A percentile compares a stretch with the other conserved stretches of the same genome.
Conservation (phyloP, 2,888 invertebrate genomes). For the Clusia tigrina region DNA sequence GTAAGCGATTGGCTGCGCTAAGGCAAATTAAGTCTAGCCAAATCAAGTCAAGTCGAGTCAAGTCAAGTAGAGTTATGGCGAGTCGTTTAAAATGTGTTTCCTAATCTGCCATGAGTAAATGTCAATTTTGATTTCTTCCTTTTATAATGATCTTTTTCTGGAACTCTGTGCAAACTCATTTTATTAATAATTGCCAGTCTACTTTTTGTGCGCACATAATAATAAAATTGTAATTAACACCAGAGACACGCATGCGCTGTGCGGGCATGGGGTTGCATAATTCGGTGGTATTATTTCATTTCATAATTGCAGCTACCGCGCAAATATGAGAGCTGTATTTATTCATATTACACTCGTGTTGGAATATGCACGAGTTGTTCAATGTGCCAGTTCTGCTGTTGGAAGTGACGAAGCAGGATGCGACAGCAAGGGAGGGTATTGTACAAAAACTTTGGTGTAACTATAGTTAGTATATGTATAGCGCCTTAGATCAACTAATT, state of each 20-base stretch:
- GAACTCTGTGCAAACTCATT: no score
- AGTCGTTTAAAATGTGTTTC: neutral
- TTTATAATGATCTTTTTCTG: neutral
- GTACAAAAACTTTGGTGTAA: no score
- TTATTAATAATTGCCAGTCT: neutral
- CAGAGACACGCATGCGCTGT: slow-evolving; percentile 5
- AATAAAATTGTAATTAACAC: slow-evolving; percentile 18
- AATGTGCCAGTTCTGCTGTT: no score
- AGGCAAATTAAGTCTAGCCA: no score
- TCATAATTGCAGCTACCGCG: no score
- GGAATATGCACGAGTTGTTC: neutral
- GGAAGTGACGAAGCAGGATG: no score
- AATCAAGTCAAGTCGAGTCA: no score
- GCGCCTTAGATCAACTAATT: neutral
- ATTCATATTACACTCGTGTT: neutral
- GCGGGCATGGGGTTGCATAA: neutral
- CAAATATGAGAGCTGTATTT: neutral
- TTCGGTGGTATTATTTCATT: neutral
- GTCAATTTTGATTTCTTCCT: neutral
- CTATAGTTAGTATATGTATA: neutral
- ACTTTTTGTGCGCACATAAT: neutral
- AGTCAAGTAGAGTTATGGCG: no score
- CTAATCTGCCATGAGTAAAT: neutral
- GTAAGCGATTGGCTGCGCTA: no score
- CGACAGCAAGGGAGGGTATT: no score